Evolutionary conservation across 2,888 invertebrate genomes (phyloP).

Genomic region (Drosophila quasianomalipes): DNA sequence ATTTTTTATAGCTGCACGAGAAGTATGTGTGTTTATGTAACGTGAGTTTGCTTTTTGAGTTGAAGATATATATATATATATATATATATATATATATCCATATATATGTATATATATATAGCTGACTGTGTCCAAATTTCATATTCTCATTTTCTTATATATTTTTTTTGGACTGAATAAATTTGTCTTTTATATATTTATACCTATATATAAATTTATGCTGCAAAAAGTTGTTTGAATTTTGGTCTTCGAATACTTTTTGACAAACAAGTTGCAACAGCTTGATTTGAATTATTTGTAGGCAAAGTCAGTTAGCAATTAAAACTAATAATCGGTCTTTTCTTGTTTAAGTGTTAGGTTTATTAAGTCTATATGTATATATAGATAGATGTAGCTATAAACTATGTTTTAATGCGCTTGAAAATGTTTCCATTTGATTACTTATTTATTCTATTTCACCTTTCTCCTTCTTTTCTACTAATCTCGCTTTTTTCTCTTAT

Average conservation of each 20-base stretch:
- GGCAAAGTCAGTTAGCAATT: not conserved
- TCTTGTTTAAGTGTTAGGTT: not conserved
- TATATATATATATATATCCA: not conserved
- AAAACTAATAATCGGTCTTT: not conserved
- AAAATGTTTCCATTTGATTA: constrained; percentile 58
- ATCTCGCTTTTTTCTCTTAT: constrained; percentile 17
- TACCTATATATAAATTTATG: not conserved
- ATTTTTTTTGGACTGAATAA: not conserved
- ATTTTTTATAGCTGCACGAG: constrained; percentile 26
- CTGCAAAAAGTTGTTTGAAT: not conserved
- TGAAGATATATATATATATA: constrained; percentile 3
- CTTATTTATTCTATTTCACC: constrained; percentile 78
- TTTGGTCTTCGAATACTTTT: not conserved
- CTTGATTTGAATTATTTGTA: not conserved
- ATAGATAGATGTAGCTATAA: constrained; percentile 57
- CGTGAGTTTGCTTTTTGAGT: constrained; percentile 22
- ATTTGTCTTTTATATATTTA: not conserved
- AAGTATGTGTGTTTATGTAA: constrained; percentile 35
- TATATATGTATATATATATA: not conserved
- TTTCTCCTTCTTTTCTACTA: constrained; percentile 73
- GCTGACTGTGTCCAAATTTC: not conserved
- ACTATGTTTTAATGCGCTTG: constrained; percentile 64
- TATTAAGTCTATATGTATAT: not conserved
- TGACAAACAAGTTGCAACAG: not conserved
- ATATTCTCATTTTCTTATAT: not conserved